Conservation (phyloP, 2,888 invertebrate species). For the Spialia ferax region DNA sequence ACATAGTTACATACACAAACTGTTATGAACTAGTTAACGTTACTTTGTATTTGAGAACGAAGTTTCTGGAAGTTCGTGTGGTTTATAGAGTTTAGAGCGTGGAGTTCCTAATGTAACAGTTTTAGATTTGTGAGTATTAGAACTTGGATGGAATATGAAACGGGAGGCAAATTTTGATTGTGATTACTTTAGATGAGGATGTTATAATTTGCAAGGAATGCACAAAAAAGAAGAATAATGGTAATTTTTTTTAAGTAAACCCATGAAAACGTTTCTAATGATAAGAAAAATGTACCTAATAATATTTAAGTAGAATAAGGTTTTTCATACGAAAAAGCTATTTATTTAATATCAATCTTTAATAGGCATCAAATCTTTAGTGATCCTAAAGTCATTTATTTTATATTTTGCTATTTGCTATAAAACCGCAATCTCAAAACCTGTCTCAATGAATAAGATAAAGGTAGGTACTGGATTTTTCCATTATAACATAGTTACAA, state of each 20-base stretch:
- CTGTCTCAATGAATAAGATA: neutral
- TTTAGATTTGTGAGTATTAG: neutral
- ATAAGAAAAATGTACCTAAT: no score
- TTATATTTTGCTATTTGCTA: no score
- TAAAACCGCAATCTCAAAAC: neutral
- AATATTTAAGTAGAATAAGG: no score
- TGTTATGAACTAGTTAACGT: neutral
- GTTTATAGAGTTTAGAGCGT: neutral
- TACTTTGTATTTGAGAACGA: neutral
- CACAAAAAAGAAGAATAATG: no score
- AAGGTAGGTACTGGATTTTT: conserved; percentile 17
- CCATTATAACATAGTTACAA: conserved; percentile 23
- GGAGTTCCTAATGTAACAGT: neutral
- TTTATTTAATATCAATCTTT: no score
- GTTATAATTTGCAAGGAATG: no score
- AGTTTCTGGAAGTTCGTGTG: neutral
- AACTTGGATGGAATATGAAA: neutral
- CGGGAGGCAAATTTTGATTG: neutral
- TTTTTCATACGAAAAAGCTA: no score
- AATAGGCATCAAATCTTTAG: no score
- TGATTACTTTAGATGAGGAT: no score
- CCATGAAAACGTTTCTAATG: no score
- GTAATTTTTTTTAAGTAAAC: no score
- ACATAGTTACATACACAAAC: neutral
- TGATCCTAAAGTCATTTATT: no score